phyloP scores from a whole-genome alignment of 2,113 vertebrate species.

The Crotalus helleri region DNA sequence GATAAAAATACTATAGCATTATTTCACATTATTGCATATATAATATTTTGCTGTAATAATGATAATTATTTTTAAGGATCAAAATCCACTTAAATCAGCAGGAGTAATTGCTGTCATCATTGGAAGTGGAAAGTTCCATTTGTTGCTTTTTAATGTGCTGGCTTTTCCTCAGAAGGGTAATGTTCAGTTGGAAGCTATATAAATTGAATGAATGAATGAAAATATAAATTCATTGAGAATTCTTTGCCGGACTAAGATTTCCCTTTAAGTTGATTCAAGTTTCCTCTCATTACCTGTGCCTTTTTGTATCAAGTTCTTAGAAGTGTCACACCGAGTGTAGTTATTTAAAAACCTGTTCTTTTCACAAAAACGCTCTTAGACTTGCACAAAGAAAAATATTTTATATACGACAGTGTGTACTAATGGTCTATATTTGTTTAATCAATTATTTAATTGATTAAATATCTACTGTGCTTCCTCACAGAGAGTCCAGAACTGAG shows the following conservation, averaged over 20 bases:
- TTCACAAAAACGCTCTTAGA: background rate
- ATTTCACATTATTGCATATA: background rate
- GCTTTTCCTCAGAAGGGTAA: background rate
- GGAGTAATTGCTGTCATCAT: background rate
- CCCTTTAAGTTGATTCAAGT: background rate
- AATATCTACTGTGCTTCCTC: background rate
- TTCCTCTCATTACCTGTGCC: background rate
- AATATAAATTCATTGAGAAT: background rate
- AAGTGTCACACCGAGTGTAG: background rate
- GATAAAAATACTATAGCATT: background rate
- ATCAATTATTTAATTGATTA: background rate
- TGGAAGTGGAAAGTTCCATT: background rate
- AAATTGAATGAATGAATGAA: background rate
- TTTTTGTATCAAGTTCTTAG: conserved; percentile 1
- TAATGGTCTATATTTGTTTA: background rate
- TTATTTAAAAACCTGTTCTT: background rate
- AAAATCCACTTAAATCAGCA: background rate
- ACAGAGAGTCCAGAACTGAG: background rate
- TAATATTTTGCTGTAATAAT: background rate
- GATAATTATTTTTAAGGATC: background rate
- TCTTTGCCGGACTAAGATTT: background rate
- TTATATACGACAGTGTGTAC: background rate
- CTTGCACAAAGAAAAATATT: background rate
- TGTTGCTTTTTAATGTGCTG: background rate
- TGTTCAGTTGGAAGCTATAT: background rate